phyloP scores from a whole-genome alignment of 2,113 vertebrate genomes.

The Erythrolamprus reginae region DNA sequence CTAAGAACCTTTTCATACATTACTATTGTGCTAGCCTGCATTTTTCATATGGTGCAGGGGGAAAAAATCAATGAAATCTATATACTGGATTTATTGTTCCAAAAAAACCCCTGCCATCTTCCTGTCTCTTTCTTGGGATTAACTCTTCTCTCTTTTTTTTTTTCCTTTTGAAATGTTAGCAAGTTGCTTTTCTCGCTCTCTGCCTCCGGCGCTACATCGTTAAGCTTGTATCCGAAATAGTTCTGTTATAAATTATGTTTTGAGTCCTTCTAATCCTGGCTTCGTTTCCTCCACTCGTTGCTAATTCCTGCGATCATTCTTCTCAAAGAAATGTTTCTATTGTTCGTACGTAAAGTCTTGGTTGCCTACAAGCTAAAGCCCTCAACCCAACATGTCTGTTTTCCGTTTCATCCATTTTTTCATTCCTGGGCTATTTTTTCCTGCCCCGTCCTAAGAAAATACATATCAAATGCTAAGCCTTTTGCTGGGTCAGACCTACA shows the following conservation, averaged over 20 bases:
- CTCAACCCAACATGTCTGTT: neutral
- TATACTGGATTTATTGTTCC: neutral
- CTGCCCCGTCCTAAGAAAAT: neutral
- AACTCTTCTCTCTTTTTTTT: neutral
- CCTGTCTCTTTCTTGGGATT: neutral
- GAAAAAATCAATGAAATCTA: neutral
- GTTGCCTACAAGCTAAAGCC: neutral
- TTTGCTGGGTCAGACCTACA: neutral
- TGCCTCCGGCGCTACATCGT: rapidly evolving
- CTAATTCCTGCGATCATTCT: neutral
- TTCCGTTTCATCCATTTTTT: neutral
- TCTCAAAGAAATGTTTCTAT: neutral
- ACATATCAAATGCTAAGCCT: neutral
- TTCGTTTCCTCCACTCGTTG: neutral
- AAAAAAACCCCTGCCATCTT: neutral
- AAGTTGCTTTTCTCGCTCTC: neutral
- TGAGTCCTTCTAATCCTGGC: neutral
- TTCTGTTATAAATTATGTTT: neutral
- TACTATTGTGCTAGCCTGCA: neutral
- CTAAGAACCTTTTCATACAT: neutral
- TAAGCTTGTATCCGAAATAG: neutral
- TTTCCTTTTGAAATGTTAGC: neutral
- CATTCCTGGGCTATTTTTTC: neutral
- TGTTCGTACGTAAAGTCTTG: neutral
- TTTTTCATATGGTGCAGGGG: neutral